Evolutionary conservation across 2,888 invertebrate species (phyloP).

Genomic region (Caenorhabditis auriculariae): DNA sequence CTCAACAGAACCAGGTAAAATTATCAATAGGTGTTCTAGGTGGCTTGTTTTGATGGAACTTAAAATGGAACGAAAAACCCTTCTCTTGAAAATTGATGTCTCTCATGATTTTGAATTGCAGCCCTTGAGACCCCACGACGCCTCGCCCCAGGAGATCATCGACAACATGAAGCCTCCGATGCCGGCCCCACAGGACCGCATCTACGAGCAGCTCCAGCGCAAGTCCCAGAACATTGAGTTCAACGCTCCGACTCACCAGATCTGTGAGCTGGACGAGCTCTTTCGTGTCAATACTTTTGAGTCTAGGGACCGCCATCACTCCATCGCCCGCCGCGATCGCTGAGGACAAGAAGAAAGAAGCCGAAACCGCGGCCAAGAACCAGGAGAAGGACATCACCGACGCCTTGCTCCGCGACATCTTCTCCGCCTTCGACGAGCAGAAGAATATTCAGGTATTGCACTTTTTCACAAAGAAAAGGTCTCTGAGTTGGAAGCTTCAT

Average conservation of each 20-base stretch:
- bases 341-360: slow-evolving; percentile 9
- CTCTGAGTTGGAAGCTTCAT: too few species aligned
- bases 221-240: slow-evolving; percentile 37
- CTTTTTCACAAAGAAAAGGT: too few species aligned
- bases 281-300: not conserved
- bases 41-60: not conserved
- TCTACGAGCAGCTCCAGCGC: slow-evolving; percentile 39
- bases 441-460: slow-evolving; percentile 28
- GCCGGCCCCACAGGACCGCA: slow-evolving; percentile 36
- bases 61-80: too few species aligned
- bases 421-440: slow-evolving; percentile 39
- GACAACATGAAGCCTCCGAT: slow-evolving; percentile 8
- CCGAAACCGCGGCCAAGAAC: slow-evolving; percentile 10
- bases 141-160: slow-evolving; percentile 11
- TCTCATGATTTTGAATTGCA: too few species aligned
- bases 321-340: slow-evolving; percentile 26
- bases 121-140: slow-evolving; percentile 5
- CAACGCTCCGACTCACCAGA: slow-evolving; percentile 35
- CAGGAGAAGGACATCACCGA: slow-evolving; percentile 19
- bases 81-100: too few species aligned
- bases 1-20: not conserved
- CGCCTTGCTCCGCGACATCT: slow-evolving; percentile 35
- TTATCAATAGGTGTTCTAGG: not conserved
- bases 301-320: slow-evolving; percentile 36
- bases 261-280: slow-evolving; percentile 16